These are phyloP conservation scores for Tringa solitaria DNA, from an alignment of 2,113 vertebrate species.

Conservation along the genomic window DNA sequence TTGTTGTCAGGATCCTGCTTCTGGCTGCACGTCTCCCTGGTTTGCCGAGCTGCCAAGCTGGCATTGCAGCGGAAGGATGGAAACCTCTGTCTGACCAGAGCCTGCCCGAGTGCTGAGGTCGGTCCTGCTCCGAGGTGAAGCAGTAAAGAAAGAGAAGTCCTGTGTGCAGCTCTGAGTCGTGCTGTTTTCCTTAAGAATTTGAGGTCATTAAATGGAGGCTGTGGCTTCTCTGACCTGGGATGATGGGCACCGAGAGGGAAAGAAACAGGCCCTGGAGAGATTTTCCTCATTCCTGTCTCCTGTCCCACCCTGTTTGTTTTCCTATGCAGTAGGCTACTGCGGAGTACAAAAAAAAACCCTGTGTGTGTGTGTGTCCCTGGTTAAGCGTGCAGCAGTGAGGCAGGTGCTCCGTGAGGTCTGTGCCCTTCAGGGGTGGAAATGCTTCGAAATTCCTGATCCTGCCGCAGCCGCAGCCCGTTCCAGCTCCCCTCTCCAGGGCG, in stretches of 20 bases:
- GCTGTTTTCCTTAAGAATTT: background rate
- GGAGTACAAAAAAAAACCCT: background rate
- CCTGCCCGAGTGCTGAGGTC: background rate
- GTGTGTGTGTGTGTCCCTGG: background rate
- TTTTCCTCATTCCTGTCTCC: constrained; percentile 21
- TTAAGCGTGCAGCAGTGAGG: background rate
- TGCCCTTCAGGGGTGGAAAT: background rate
- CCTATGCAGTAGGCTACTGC: background rate
- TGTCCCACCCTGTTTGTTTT: background rate
- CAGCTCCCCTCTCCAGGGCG: background rate
- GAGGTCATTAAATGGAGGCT: background rate
- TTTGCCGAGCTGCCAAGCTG: background rate
- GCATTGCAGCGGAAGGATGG: background rate
- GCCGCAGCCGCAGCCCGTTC: background rate
- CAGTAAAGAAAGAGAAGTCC: background rate
- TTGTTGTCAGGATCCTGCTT: background rate
- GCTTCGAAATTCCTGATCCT: background rate
- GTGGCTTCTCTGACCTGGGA: background rate
- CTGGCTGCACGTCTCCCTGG: background rate
- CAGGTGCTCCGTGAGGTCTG: background rate
- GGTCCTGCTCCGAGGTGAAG: background rate
- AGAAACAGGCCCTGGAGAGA: background rate
- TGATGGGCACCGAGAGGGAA: background rate
- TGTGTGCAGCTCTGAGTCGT: background rate
- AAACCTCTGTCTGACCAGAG: background rate